Base-by-base conservation (phyloP, 2,113 vertebrate species). In the Grammomys surdaster region DNA sequence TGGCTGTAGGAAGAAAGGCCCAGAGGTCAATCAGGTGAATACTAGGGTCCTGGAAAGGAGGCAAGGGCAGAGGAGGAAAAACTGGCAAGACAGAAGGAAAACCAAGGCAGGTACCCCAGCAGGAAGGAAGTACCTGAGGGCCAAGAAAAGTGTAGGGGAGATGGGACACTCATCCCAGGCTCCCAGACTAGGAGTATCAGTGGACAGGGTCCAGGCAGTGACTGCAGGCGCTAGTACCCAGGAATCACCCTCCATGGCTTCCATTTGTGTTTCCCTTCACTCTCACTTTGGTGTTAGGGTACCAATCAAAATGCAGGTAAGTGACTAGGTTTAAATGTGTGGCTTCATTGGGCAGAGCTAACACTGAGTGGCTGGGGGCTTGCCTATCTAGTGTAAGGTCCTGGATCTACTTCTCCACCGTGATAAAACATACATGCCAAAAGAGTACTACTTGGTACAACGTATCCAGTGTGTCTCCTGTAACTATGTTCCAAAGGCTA, bases 1-100 rank as follows among this genome's bases (percentile, higher is more conserved):
- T 8, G 99, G 99, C 99, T 99, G 98, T 51, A 12, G 46, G 8
- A 36, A 22, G 73, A 93, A 94, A 17, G 14, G 36, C 51, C 89
- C 65, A 93, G 56, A 46, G 48, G 24, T 97, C 87, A 97, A 5
- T 46, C 22, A 40, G 54, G 46, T 8, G 31, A 65, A 63, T 81
- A 36, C 80, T 1, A 4, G 73, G 75, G 19, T 40, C 26, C n/a
- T 9, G 12, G 43, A 72, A 33, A 46, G 31, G 88, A 46, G 14
- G 10, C 0, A 0, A 31, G 51, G 77, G 26, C 5, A 2, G 43
- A 14, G 0, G 24, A 46, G 26, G 26, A 76, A 69, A 69, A 87
- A 19, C 3, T 3, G 85, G 72, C 33, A 17, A 33, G 13, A 56
- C 19, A 51, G 54, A 1, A 8, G 80, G 9, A 75, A 36, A 51